A percentile compares a stretch with the other conserved stretches of the same genome.
Evolutionary conservation across 1,140 invertebrate species (phyloP).

Genomic region (Drosophila tristis): DNA sequence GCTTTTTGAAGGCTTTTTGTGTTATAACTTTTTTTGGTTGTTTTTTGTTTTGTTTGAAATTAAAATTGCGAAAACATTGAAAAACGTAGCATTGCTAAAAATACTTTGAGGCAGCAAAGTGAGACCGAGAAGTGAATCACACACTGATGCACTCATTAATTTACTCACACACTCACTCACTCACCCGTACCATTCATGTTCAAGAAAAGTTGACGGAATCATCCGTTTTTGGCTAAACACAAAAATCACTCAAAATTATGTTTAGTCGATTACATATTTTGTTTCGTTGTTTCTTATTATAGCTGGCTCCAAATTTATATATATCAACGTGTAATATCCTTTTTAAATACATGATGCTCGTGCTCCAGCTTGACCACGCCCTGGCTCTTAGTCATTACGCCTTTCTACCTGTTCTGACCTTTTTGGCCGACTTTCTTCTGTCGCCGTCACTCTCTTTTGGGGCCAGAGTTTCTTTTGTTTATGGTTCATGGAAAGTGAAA

Average conservation of each 20-base stretch:
- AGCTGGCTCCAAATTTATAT: too few relatives aligned
- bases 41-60: conserved; percentile 59
- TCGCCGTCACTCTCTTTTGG: not conserved
- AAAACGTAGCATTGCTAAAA: conserved; percentile 51
- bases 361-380: conserved; percentile 19
- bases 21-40: conserved; percentile 2
- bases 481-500: conserved; percentile 43
- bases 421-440: conserved; percentile 25
- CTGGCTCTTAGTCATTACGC: conserved; percentile 1
- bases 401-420: conserved; percentile 23
- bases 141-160: conserved; percentile 5
- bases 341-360: too few relatives aligned
- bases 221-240: too few relatives aligned
- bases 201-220: too few relatives aligned
- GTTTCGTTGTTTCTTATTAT: too few relatives aligned
- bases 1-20: conserved; percentile 23
- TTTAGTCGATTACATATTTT: too few relatives aligned
- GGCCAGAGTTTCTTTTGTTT: conserved; percentile 38
- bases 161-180: conserved; percentile 6
- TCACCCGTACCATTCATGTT: not conserved
- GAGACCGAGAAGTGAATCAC: conserved; percentile 40
- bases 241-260: too few relatives aligned
- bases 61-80: conserved; percentile 71
- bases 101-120: conserved; percentile 44
- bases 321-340: too few relatives aligned